Base-by-base conservation (phyloP, 2,113 vertebrate species). In the Cephalopterus ornatus region DNA sequence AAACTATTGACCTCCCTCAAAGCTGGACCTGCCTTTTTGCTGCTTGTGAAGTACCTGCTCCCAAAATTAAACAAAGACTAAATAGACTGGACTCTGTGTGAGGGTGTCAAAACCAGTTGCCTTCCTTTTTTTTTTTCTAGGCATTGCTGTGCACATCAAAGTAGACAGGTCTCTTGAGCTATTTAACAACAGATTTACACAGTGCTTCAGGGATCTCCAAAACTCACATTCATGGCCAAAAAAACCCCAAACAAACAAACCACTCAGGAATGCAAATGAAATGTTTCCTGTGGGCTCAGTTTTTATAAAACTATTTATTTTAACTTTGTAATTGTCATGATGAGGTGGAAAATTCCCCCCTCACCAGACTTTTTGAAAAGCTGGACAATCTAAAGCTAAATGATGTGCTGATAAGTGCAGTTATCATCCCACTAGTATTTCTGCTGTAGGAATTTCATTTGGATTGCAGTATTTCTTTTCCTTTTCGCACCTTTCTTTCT, bases 1-100 rank as follows among this genome's bases (percentile, higher is more conserved):
- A 86, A 91, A 91, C 85, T 86, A 14, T 52, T 92, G 65, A 94
- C 90, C 86, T 90, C 68, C 79, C 52, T 91, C 70, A 46, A 78
- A 94, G 41, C 65, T 68, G 28, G 77, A 65, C 61, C n/a, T 72
- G 41, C 26, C 28, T 94, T 62, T 84, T 41, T 72, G 33, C 49
- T 87, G 65, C 44, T 63, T 35, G 8, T 56, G 82, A 81, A 81
- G 41, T 81, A 68, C 52, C 67, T 58, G 14, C 42, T 79, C 82
- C 77, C 68, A 90, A 71, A 93, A 77, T 46, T 52, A 91, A 88
- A 77, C 11, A 74, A 74, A 77, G 42, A 44, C 17, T 67, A 53
- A 90, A 88, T n/a, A 84, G 63, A 8, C 3, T 74, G 78, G 42
- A 15, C 15, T 66, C 17, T 70, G 22, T 55, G 35, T n/a, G 24